phyloP scores from a whole-genome alignment of 2,888 invertebrate species.

The Temnothorax unifasciatus region DNA sequence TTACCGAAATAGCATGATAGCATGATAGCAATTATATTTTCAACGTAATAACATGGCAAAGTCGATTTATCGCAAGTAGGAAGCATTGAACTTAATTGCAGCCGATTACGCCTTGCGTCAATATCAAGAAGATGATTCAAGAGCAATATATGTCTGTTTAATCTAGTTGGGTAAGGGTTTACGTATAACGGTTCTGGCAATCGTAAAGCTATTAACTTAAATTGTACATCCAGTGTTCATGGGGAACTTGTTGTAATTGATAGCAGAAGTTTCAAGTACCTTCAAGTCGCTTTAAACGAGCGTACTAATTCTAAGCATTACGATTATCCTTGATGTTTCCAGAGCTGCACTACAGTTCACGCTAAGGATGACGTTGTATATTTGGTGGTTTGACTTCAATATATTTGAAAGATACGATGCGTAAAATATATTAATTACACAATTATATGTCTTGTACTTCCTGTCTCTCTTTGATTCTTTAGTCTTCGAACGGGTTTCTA shows the following conservation, averaged over 20 bases:
- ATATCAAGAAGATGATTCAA: neutral
- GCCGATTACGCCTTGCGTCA: neutral
- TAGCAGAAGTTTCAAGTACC: slow-evolving; percentile 1
- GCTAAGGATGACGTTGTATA: neutral
- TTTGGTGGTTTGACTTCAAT: neutral
- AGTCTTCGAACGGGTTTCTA: neutral
- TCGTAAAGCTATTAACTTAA: slow-evolving; percentile 2
- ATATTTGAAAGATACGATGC: neutral
- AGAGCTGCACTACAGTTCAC: neutral
- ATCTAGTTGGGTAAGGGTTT: neutral
- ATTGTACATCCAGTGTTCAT: neutral
- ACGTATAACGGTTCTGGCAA: neutral
- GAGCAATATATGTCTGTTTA: slow-evolving; percentile 11
- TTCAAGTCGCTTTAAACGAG: neutral
- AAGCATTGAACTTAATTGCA: neutral
- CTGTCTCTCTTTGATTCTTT: neutral
- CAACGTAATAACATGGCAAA: neutral
- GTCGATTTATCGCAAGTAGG: neutral
- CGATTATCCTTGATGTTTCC: neutral
- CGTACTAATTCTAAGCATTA: neutral
- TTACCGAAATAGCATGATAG: neutral
- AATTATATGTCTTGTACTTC: neutral
- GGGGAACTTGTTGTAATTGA: slow-evolving; percentile 25
- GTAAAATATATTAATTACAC: neutral
- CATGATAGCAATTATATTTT: neutral